Conservation (phyloP, 2,888 invertebrate species). For the Agelastica alni region DNA sequence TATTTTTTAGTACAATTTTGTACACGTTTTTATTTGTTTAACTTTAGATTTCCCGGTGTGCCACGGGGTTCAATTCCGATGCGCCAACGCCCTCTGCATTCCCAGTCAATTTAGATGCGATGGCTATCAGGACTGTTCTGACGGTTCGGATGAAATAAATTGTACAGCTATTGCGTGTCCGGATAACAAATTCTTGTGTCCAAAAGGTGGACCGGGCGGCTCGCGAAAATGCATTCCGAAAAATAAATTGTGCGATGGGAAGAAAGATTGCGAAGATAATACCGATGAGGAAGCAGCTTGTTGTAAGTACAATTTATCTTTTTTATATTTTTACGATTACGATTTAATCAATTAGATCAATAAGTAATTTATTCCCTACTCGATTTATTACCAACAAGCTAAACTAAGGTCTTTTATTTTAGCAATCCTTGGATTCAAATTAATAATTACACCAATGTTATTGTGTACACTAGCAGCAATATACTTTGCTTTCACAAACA, state of each 20-base stretch:
- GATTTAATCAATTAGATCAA: not conserved
- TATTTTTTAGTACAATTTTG: not conserved
- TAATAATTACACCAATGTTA: too few relatives aligned
- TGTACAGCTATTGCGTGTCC: slow-evolving; percentile 87
- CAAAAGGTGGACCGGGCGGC: slow-evolving; percentile 71
- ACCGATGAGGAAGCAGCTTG: slow-evolving; percentile 88
- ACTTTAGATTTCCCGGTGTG: slow-evolving; percentile 83
- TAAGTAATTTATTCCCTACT: too few relatives aligned
- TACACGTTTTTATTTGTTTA: too few relatives aligned
- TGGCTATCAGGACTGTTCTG: slow-evolving; percentile 88
- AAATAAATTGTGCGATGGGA: slow-evolving; percentile 87
- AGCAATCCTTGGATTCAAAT: too few relatives aligned
- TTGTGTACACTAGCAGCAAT: too few relatives aligned
- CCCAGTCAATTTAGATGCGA: slow-evolving; percentile 84
- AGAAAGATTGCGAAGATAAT: slow-evolving; percentile 87
- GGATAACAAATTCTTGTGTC: slow-evolving; percentile 89
- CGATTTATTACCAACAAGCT: too few relatives aligned
- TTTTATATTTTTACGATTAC: not conserved
- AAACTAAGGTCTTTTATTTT: too few relatives aligned
- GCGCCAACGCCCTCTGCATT: slow-evolving; percentile 91
- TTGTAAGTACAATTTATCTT: slow-evolving; percentile 70
- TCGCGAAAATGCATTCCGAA: slow-evolving; percentile 86
- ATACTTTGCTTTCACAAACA: too few relatives aligned
- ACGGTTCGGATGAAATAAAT: slow-evolving; percentile 87
- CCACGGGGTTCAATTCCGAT: slow-evolving; percentile 88